Conservation (phyloP, 2,113 vertebrate species). For the Odontophorus gujanensis region DNA sequence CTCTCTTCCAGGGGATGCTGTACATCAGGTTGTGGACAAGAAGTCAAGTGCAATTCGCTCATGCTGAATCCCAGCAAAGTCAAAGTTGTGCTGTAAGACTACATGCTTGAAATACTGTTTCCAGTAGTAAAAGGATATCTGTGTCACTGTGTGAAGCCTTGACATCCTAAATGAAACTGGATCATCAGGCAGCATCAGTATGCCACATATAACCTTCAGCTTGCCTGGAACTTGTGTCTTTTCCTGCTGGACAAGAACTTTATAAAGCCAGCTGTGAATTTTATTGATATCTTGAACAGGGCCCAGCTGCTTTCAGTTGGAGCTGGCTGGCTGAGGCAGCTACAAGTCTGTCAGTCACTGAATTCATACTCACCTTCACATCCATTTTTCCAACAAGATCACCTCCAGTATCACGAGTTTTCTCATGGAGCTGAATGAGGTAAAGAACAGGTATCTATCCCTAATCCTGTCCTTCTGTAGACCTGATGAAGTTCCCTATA, state of each 20-base stretch:
- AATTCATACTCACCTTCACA: not conserved
- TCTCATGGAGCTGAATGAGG: not conserved
- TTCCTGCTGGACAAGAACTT: not conserved
- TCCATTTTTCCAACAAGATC: not conserved
- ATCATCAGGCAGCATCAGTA: not conserved
- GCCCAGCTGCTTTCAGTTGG: not conserved
- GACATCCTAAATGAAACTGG: not conserved
- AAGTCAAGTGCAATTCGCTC: not conserved
- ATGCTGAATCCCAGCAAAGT: not conserved
- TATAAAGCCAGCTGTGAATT: not conserved
- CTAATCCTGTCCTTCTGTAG: not conserved
- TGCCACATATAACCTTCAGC: not conserved
- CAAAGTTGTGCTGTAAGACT: not conserved
- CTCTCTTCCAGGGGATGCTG: not conserved
- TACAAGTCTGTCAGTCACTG: not conserved
- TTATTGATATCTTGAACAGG: not conserved
- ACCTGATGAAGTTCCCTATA: not conserved
- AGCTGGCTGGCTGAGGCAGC: not conserved
- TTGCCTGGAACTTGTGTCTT: not conserved
- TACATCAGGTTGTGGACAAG: not conserved
- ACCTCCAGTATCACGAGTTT: not conserved
- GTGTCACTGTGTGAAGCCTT: not conserved
- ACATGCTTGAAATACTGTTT: not conserved
- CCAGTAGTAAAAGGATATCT: not conserved
- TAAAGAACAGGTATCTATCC: not conserved